A percentile compares a stretch with the other conserved stretches of the same genome.
These are phyloP conservation scores for Drosophila mimica DNA, from an alignment of 2,888 invertebrate genomes.

Conservation along the genomic window DNA sequence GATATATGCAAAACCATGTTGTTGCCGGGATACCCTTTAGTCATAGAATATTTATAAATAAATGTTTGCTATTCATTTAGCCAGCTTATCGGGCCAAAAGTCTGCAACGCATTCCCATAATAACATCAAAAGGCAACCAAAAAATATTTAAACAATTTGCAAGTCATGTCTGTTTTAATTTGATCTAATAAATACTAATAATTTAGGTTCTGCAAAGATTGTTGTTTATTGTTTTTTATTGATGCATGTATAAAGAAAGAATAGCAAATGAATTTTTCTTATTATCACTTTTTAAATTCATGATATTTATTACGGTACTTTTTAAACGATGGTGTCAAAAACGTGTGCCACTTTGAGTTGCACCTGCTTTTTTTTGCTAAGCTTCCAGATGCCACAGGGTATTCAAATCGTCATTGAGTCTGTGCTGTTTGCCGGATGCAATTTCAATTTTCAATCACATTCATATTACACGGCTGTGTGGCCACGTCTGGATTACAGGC, in stretches of 20 bases:
- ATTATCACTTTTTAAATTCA: conserved; percentile 5
- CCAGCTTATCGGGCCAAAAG: not conserved
- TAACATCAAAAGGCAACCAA: not conserved
- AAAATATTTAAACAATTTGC: not conserved
- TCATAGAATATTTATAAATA: not conserved
- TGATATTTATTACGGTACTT: not conserved
- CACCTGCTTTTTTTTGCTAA: not conserved
- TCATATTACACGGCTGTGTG: conserved; percentile 76
- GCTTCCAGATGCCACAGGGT: conserved; percentile 9
- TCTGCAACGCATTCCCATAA: not conserved
- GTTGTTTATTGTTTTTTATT: not conserved
- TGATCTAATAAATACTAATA: too few species aligned
- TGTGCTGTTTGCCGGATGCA: conserved; percentile 70
- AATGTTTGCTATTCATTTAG: not conserved
- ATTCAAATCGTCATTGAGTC: conserved; percentile 24
- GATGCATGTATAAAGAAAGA: not conserved
- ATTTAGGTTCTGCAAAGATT: not conserved
- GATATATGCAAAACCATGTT: not conserved
- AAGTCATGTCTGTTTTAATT: not conserved
- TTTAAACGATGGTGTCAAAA: not conserved
- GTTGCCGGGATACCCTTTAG: conserved; percentile 10
- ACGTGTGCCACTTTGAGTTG: not conserved
- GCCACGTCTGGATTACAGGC: conserved; percentile 48
- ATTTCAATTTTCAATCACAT: conserved; percentile 79
- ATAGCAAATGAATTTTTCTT: not conserved